These are phyloP conservation scores for Loris lydekkerianus DNA, from an alignment of 2,797 vertebrate species.

Conservation along the genomic window DNA sequence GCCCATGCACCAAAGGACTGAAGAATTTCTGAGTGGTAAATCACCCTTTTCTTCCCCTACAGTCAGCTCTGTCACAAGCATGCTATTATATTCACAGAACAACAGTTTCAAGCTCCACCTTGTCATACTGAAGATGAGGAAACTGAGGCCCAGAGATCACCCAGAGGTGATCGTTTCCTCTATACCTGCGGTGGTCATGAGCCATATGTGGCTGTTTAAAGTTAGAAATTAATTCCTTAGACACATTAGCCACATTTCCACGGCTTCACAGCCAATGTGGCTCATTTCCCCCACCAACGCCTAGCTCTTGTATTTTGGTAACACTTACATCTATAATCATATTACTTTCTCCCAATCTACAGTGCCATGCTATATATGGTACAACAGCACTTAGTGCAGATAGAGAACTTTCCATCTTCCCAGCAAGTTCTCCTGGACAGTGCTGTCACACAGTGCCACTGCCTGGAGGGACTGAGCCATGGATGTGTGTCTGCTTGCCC, in stretches of 20 bases:
- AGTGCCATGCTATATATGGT: not conserved
- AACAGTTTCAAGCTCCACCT: not conserved
- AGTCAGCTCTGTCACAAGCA: not conserved
- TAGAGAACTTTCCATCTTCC: not conserved
- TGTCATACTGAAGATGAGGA: not conserved
- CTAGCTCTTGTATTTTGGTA: not conserved
- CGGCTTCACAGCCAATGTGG: not conserved
- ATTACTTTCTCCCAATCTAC: not conserved
- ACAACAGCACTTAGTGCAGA: not conserved
- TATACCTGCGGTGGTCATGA: not conserved
- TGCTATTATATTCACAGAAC: not conserved
- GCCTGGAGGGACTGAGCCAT: not conserved
- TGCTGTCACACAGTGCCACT: not conserved
- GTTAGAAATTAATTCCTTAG: not conserved
- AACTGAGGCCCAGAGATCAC: not conserved
- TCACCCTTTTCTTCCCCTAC: not conserved
- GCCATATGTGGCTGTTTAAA: not conserved
- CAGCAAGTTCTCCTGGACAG: not conserved
- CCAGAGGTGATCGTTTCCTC: not conserved
- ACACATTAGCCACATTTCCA: not conserved
- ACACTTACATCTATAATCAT: not conserved
- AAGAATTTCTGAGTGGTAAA: not conserved
- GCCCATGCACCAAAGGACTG: too few species aligned
- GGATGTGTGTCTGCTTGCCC: not conserved
- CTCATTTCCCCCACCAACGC: not conserved